Base-by-base conservation (phyloP, 1,140 invertebrate species). In the Aleiodes sp. region DNA sequence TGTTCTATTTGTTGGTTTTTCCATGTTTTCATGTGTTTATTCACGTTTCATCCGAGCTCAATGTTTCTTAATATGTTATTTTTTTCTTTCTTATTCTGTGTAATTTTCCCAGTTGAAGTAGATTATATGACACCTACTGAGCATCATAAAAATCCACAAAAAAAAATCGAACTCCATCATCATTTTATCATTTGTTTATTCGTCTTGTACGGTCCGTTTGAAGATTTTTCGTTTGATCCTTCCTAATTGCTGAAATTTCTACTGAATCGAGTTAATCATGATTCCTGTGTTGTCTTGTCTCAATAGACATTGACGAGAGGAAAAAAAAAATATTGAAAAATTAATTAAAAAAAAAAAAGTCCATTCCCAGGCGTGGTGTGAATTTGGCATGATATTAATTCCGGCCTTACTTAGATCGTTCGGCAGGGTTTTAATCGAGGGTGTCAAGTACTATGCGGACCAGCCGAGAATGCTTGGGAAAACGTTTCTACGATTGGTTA, bases 401-500 rank as follows among this genome's bases (percentile, higher is more conserved):
- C 80, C 78, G 77, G 77, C 78, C 84, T 86, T 86, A 86, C 84
- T 86, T 84, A 86, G 85, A 85, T 86, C 84, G 82, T 86, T 82
- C 86, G 89, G 76, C 84, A 97, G 95, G 78, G 93, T 95, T n/a
- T 87, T 98, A 7, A 92, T 97, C 80, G 95, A 97, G 84, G 96
- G 95, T 60, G 91, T 98, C 41, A 96, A 97, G 79, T 97, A 96
- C 84, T 96, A 97, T 82, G 92, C 94, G 7, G 92, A 93, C 73
- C 93, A 97, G 79, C 95, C 95, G 52, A 90, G 89, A 16, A 92
- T 95, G 89, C 88, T 97, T 41, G 94, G 94, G 10, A 93, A 93
- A 79, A 94, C 95, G 52, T 94, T 97, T 82, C 82, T 97, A 41
- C 88, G 95, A 78, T 86, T 97, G 88, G 90, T 91, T 79, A 88